Conservation (phyloP, 2,888 invertebrate species). For the Agonopterix alstromeriana region DNA sequence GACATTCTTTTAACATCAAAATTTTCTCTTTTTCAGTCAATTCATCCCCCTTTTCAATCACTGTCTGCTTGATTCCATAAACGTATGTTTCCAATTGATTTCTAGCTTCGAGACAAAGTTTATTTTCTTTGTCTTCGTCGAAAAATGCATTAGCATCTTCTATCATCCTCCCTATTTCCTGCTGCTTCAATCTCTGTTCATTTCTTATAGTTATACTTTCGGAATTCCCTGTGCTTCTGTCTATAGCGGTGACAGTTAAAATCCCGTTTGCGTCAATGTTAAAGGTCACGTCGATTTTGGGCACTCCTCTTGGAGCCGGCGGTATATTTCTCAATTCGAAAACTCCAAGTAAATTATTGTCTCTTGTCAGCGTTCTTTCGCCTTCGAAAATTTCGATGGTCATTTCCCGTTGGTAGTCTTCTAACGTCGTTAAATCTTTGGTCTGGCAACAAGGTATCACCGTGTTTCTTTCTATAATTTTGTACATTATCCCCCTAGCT, state of each 20-base stretch:
- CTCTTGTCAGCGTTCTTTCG: conserved; percentile 45
- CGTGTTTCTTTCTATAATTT: conserved; percentile 48
- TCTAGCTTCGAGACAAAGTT: conserved; percentile 38
- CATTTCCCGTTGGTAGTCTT: conserved; percentile 52
- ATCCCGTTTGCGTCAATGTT: conserved; percentile 45
- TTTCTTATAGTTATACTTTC: conserved; percentile 39
- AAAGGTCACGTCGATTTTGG: conserved; percentile 52
- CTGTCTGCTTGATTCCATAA: conserved; percentile 36
- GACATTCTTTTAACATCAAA: conserved; percentile 34
- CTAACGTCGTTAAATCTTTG: conserved; percentile 49
- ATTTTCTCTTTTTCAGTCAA: conserved; percentile 30
- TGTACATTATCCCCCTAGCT: conserved; percentile 50
- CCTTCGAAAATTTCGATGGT: conserved; percentile 59
- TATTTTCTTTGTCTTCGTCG: conserved; percentile 46
- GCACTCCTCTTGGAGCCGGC: conserved; percentile 48
- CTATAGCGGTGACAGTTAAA: conserved; percentile 43
- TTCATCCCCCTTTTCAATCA: conserved; percentile 28
- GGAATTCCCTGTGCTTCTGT: conserved; percentile 38
- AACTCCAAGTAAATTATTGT: conserved; percentile 49
- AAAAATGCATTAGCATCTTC: conserved; percentile 36
- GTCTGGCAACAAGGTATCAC: conserved; percentile 45
- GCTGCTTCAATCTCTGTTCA: conserved; percentile 34
- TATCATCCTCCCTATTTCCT: conserved; percentile 44
- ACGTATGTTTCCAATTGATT: conserved; percentile 53
- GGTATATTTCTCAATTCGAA: conserved; percentile 48